Base-by-base conservation (phyloP, 2,888 invertebrate species). In the Poecilus cupreus region DNA sequence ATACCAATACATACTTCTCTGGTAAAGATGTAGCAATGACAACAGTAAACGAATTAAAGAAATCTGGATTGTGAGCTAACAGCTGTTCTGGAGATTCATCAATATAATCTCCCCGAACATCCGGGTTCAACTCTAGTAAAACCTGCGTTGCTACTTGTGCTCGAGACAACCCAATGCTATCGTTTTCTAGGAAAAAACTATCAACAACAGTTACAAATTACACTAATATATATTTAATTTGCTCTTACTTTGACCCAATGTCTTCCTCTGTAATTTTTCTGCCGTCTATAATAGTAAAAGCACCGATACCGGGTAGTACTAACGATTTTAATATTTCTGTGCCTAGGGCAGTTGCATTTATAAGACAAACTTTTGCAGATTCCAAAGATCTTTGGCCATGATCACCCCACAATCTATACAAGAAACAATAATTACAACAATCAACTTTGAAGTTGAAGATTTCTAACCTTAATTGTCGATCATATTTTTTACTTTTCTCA, bases 311-410 rank as follows among this genome's bases (percentile, higher is more conserved):
- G 72, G 99, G 98, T 43, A 99, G 90, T 10, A 99, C 95, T 32
- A 99, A 92, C 24, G 97, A 97, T 89, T 99, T 99, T 26, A 99
- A 90, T 81, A 96, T 94, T 91, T 99, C 99, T 22, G 98, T 98
- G 11, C 98, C 98, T 64, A 97, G 91, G 4, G 96, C 96, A 51
- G 95, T 96, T 0, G 97, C 98, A 89, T 98, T 98, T 83, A 99
- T 94, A 22, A 99, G 89, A 88, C 98, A 99, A 85, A 99, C 94
- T 88, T 96, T 95, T 13, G 98, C 94, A 83, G 92, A 92, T 91
- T 99, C 98, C 81, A 99, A 90, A 2, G 96, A 92, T 83, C 92
- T 90, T 90, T 99, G 99, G 0, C 99, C 99, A 90, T 98, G 98
- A 88, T 99, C 99, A 83, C 99, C 99, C 99, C 99, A 99, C 85